A percentile compares a stretch with the other conserved stretches of the same genome.
Evolutionary conservation across 2,888 invertebrate genomes (phyloP).

Genomic region (Fissipunctia ypsillon): DNA sequence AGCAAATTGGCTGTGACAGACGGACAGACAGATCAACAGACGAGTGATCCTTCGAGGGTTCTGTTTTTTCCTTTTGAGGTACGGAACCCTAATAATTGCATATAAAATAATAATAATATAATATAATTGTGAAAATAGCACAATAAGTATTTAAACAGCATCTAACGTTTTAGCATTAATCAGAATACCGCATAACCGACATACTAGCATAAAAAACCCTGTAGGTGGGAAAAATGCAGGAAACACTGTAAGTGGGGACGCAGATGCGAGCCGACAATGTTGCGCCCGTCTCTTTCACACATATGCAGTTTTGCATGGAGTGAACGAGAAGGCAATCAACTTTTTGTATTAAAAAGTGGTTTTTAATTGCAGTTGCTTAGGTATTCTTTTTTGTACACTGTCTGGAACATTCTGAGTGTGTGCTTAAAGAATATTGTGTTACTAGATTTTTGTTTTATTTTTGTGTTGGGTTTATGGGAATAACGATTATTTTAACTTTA

Average conservation of each 20-base stretch:
- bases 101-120: too few relatives aligned
- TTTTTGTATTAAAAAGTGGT: constrained; percentile 71
- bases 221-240: constrained; percentile 76
- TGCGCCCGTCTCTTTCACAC: constrained; percentile 65
- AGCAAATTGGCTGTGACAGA: too few relatives aligned
- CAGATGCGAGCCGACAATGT: constrained; percentile 72
- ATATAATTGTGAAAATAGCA: too few relatives aligned
- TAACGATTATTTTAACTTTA: constrained; percentile 22
- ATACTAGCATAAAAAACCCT: constrained; percentile 71
- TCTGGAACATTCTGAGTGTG: constrained; percentile 61
- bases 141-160: constrained; percentile 10
- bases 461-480: constrained; percentile 36
- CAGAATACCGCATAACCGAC: constrained; percentile 59
- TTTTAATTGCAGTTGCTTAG: constrained; percentile 75
- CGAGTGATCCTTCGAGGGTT: too few relatives aligned
- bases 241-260: constrained; percentile 76
- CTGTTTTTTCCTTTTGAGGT: too few relatives aligned
- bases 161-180: constrained; percentile 53
- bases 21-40: too few relatives aligned
- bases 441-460: constrained; percentile 56
- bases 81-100: too few relatives aligned
- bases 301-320: constrained; percentile 21
- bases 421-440: constrained; percentile 64
- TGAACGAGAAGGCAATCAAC: constrained; percentile 55
- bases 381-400: constrained; percentile 67